Base-by-base conservation (phyloP, 2,797 vertebrate species). In the Enteromius paludinosus region DNA sequence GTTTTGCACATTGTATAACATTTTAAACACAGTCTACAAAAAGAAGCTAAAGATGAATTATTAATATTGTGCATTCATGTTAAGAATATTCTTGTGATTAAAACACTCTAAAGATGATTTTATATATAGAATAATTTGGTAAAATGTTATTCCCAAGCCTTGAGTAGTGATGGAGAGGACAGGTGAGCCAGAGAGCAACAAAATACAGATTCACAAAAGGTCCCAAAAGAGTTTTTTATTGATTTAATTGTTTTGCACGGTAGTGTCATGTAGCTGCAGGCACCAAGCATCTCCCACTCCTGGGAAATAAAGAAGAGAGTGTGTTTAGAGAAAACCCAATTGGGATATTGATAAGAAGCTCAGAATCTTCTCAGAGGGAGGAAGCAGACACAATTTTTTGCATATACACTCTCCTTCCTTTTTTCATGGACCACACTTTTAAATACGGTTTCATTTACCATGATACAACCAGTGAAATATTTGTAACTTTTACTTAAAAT, bases 291-390 rank as follows among this genome's bases (percentile, higher is more conserved):
- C 47, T 78, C 23, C 15, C 75, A 70, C 86, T 59, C 77, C 52
- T 81, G 74, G 75, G 82, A 73, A 56, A 76, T 80, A 66, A 79
- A 72, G 69, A 77, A 47, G 17, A 18, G 20, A 23, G n/a, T 35
- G 12, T 64, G 61, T 25, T 61, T 70, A 43, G 17, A 68, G 64
- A n/a, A 78, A 66, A 59, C 8, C 17, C 78, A 70, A 43, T 69
- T 79, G 35, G 38, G 65, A 69, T 69, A 43, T 69, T 69, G 65
- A 56, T 90, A 88, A 87, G 86, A 90, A 23, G 88, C 84, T 85
- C 84, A 84, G 87, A 85, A 86, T 87, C 88, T 74, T 86, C 10
- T 54, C 69, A 80, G 47, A 56, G 10, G 49, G 69, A 35, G 30
- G 35, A 79, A 9, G 28, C 18, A 72, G 30, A 35, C 20, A 5